Evolutionary conservation across 2,888 invertebrate species (phyloP).

Genomic region (Tholera decimalis): DNA sequence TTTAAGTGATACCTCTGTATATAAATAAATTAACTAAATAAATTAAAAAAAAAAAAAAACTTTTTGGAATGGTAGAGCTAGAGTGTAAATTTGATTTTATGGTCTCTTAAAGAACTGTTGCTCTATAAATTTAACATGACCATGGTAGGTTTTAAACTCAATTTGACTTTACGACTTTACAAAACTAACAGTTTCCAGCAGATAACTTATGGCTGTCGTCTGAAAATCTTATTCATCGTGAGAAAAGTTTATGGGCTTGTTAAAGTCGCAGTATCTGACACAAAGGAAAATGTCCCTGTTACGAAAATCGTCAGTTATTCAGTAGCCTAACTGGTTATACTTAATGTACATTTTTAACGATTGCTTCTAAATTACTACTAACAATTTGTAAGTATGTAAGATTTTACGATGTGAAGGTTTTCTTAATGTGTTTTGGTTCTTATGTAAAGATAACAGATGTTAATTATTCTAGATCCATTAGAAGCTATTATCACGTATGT

Average conservation of each 20-base stretch:
- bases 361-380: conserved; percentile 27
- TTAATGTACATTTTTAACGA: conserved; percentile 53
- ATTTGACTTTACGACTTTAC: conserved; percentile 55
- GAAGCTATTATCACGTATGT: conserved; percentile 2
- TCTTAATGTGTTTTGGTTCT: conserved; percentile 24
- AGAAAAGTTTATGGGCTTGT: conserved; percentile 50
- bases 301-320: conserved; percentile 61
- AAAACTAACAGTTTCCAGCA: conserved; percentile 39
- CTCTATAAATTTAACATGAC: conserved; percentile 40
- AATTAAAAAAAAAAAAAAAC: no score
- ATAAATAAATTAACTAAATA: no score
- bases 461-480: conserved; percentile 21
- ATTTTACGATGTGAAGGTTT: conserved; percentile 38
- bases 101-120: conserved; percentile 24
- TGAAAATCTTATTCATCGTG: conserved; percentile 58
- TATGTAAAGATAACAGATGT: conserved; percentile 23
- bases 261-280: conserved; percentile 43
- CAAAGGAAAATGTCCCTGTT: conserved; percentile 40
- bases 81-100: conserved; percentile 25
- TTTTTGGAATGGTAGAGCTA: conserved; percentile 1
- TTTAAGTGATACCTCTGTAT: no score
- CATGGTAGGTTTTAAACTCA: conserved; percentile 27
- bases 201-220: conserved; percentile 46
- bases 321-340: conserved; percentile 54
- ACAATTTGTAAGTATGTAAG: conserved; percentile 41